Evolutionary conservation across 2,113 vertebrate genomes (phyloP).

Genomic region (Bungarus multicinctus): DNA sequence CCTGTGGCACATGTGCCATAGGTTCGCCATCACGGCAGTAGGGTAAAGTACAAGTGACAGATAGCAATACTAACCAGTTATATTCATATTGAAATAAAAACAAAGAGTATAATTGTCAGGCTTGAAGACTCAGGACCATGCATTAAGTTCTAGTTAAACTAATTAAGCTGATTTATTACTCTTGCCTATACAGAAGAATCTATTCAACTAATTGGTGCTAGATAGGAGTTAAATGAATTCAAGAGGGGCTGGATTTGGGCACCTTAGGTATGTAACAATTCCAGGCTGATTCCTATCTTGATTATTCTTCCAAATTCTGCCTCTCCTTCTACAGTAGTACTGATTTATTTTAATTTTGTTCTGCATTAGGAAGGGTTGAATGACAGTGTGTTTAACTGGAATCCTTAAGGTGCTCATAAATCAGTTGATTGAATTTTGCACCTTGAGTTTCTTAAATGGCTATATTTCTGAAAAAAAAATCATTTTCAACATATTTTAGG

Average conservation of each 20-base stretch:
- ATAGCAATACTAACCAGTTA: background rate
- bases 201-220: no score
- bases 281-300: background rate
- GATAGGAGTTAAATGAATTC: no score
- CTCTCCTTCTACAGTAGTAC: background rate
- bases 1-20: no score
- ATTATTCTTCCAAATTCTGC: background rate
- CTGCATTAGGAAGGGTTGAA: background rate
- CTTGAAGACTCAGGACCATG: no score
- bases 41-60: background rate
- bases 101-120: no score
- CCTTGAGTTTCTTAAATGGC: background rate
- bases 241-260: no score
- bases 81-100: no score
- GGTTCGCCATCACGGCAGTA: background rate
- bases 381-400: background rate
- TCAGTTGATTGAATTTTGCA: background rate
- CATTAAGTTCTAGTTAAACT: no score
- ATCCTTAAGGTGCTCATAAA: background rate
- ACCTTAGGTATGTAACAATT: background rate
- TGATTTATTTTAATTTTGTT: background rate
- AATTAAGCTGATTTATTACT: no score
- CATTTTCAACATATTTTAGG: background rate
- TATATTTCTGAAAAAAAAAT: background rate
- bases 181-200: no score